phyloP scores from a whole-genome alignment of 2,113 vertebrate genomes.

The Gnathonemus longibarbis region DNA sequence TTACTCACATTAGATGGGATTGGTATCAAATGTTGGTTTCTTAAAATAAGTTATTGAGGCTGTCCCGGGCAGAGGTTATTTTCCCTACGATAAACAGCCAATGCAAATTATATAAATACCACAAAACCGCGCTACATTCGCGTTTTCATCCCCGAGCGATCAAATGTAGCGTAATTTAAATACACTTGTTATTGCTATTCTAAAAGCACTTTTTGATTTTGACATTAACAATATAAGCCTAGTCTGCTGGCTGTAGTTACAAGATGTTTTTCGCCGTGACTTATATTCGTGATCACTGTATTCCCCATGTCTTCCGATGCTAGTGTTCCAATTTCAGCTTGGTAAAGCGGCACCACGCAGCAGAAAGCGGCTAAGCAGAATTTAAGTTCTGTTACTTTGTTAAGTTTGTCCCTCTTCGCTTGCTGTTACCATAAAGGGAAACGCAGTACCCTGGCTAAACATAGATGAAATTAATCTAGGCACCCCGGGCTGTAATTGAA shows the following conservation, averaged over 20 bases:
- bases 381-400: background rate
- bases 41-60: background rate
- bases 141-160: background rate
- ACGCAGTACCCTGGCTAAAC: background rate
- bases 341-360: background rate
- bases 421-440: conserved; percentile 1
- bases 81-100: background rate
- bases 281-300: background rate
- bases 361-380: no score
- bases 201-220: background rate
- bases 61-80: background rate
- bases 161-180: background rate
- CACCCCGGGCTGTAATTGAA: background rate
- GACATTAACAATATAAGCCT: background rate
- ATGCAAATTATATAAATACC: background rate
- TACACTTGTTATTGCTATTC: background rate
- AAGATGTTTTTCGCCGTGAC: background rate
- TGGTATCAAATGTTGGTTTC: background rate
- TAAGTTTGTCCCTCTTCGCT: conserved; percentile 26
- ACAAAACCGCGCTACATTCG: background rate
- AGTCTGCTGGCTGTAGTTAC: background rate
- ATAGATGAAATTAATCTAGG: background rate
- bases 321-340: background rate
- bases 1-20: background rate
- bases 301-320: background rate